Base-by-base conservation (phyloP, 2,113 vertebrate genomes). In the Uropsilus gracilis region DNA sequence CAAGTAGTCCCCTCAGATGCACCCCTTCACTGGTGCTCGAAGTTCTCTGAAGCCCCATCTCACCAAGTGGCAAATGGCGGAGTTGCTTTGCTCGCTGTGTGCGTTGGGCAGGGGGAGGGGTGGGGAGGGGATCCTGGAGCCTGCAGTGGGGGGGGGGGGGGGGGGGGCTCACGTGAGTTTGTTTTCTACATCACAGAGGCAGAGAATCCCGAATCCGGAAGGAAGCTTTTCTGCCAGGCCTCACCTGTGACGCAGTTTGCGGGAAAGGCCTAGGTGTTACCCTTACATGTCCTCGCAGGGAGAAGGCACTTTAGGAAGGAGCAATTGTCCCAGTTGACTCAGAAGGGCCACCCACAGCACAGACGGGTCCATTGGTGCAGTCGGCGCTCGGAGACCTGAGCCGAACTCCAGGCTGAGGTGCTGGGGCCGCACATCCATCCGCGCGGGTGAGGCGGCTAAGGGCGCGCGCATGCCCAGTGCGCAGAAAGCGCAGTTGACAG, bases 351-450 rank as follows among this genome's bases (percentile, higher is more conserved):
- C 16, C 26, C 3, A 1, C 0, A 2, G 48, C 39, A 13, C 30
- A 32, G 30, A 9, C 1, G n/a, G 6, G 44, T 30, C 24, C 28
- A 7, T 11, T 5, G 7, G 1, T 32, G 39, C 14, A 1, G 20
- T 11, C 5, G 44, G 24, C 10, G 1, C n/a, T 14, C 6, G 2
- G 7, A 14, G 24, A 14, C 13, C 16, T 12, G 20, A 8, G 53
- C 53, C 8, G 13, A n/a, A 14, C 2, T 0, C 1, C 28, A 4
- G 0, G 18, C 28, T 1, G 14, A 34, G 24, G 24, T 7, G 6
- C 2, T 8, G 0, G 7, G 10, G 1, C 14, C 37, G 46, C n/a
- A 26, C 39, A 0, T 64, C 37, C 16, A 37, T 50, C n/a, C n/a
- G n/a, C n/a, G 59, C 37, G 4, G 7, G 2, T 6, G 2, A 0